Base-by-base conservation (phyloP, 2,113 vertebrate species). In the Pedionomus torquatus region DNA sequence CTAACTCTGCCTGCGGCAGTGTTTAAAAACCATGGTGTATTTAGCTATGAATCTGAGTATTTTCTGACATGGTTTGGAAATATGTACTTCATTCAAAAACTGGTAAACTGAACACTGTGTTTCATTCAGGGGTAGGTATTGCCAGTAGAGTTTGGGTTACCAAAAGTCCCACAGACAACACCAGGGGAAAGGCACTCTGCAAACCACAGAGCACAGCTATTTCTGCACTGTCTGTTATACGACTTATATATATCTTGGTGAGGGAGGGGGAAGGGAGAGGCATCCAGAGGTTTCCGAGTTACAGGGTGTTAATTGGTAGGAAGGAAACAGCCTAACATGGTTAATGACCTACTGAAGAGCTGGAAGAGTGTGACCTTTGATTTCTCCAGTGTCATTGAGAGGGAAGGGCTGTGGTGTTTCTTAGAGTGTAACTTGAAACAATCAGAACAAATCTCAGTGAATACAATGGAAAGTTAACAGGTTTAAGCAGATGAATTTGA, bases 201-300 rank as follows among this genome's bases (percentile, higher is more conserved):
- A 64, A 69, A 25, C 24, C 58, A 37, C 26, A n/a, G 9, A 14
- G 8, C 23, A 3, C 11, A 25, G 21, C 12, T 16, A 3, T 18
- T 57, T 83, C 66, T 39, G 33, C 1, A 0, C 37, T 48, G 5
- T 13, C 18, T 30, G 0, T 55, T 49, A 4, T 2, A 63, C 17
- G 43, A 23, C 48, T 39, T 31, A 7, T 8, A 0, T 33, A 11
- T 10, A 1, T 39, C n/a, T 57, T 44, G 30, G 28, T 14, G 43
- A 66, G 33, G 7, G 30, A 58, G 12, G 25, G 31, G 43, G 33
- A 31, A 57, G 25, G 31, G n/a, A 54, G 35, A 37, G 4, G 57
- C 41, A 51, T 31, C 52, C 19, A 25, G 72, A 13, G 5, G 31
- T 66, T 78, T 26, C 55, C 0, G 1, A 63, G 60, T 66, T 71